Evolutionary conservation across 2,888 invertebrate genomes (phyloP).

Genomic region (Habrosyne pyritoides): DNA sequence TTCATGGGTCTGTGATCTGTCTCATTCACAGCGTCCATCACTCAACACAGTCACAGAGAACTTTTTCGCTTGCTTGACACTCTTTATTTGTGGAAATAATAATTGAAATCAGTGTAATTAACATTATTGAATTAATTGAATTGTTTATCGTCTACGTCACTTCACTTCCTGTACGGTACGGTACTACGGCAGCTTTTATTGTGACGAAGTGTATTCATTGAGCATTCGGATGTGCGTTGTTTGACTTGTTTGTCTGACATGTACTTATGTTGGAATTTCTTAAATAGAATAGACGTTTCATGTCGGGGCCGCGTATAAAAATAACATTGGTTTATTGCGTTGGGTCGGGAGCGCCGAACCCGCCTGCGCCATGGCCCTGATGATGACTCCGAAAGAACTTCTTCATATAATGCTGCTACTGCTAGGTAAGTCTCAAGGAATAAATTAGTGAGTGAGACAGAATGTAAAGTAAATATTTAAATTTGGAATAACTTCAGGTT

Average conservation of each 20-base stretch:
- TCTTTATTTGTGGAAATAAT: conserved; percentile 48
- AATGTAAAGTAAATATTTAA: too few relatives aligned
- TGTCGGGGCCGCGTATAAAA: conserved; percentile 79
- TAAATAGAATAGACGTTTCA: conserved; percentile 78
- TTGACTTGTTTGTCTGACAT: conserved; percentile 45
- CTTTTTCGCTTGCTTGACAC: conserved; percentile 20
- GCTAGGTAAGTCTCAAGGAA: conserved; percentile 53
- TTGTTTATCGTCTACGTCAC: conserved; percentile 24
- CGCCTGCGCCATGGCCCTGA: conserved; percentile 55
- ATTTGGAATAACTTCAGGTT: too few relatives aligned
- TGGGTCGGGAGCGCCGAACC: conserved; percentile 59
- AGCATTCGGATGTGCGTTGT: conserved; percentile 67
- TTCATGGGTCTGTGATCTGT: too few relatives aligned
- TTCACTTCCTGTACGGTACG: conserved; percentile 20
- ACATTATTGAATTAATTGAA: conserved; percentile 16
- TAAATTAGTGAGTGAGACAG: background rate
- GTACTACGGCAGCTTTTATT: conserved; percentile 22
- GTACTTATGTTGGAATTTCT: conserved; percentile 72
- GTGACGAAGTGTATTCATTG: conserved; percentile 31
- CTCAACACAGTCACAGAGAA: too few relatives aligned
- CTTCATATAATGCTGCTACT: conserved; percentile 48
- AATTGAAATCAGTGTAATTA: conserved; percentile 47
- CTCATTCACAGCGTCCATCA: too few relatives aligned
- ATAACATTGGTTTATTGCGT: conserved; percentile 75
- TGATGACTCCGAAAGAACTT: conserved; percentile 50